phyloP scores from a whole-genome alignment of 1,140 invertebrate genomes.

The Caenorhabditis briggsae region DNA sequence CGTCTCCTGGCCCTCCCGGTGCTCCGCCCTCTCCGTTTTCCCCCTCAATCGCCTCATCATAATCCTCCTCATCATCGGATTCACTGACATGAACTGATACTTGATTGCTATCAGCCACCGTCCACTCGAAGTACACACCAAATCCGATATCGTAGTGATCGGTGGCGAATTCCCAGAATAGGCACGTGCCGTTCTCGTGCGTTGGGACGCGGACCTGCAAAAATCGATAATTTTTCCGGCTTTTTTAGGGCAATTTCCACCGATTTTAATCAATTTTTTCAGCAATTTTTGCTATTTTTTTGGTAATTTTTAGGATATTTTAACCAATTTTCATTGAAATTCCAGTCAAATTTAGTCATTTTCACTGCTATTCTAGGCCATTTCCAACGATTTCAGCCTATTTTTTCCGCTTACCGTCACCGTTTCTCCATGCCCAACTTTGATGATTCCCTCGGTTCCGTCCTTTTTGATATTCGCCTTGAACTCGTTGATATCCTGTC shows the following conservation, averaged over 20 bases:
- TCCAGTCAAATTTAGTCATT: too few species aligned
- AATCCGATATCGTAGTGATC: conserved; percentile 99
- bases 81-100: conserved; percentile 73
- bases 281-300: too few species aligned
- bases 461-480: conserved; percentile 84
- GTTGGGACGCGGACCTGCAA: conserved; percentile 89
- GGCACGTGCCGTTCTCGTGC: conserved; percentile 89
- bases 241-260: too few species aligned
- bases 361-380: too few species aligned
- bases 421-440: conserved; percentile 95
- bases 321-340: too few species aligned
- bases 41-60: conserved; percentile 69
- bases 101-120: conserved; percentile 81
- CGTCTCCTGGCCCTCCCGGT: conserved; percentile 63
- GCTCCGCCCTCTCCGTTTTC: conserved; percentile 24
- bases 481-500: conserved; percentile 90
- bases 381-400: too few species aligned
- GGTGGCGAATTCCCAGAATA: conserved; percentile 99
- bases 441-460: conserved; percentile 91
- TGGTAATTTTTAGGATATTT: too few species aligned
- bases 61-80: conserved; percentile 76
- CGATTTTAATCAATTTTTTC: too few species aligned
- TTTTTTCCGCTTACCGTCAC: conserved; percentile 82
- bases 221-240: too few species aligned
- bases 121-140: conserved; percentile 98